Percentiles rank a stretch among this genome's conserved stretches.
Evolutionary conservation across 2,113 vertebrate species (phyloP).

Genomic region (Rhinoderma darwinii): DNA sequence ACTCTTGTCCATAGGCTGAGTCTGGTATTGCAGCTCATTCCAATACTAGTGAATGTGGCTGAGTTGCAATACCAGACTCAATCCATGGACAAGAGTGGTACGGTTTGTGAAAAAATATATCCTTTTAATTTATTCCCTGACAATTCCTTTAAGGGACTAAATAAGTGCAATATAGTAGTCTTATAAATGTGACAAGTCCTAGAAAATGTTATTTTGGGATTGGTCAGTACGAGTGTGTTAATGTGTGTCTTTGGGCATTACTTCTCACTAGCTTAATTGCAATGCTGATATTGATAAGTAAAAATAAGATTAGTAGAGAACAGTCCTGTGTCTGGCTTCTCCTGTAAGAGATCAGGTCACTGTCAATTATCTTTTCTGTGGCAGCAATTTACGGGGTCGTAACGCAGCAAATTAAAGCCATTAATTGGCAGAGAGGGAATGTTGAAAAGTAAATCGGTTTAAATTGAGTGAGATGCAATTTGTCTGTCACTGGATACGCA

Average conservation of each 20-base stretch:
- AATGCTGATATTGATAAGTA: slow-evolving; percentile 37
- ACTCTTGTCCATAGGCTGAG: no score
- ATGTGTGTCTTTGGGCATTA: not conserved
- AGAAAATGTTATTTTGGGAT: not conserved
- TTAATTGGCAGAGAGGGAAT: slow-evolving; percentile 49
- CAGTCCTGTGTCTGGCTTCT: slow-evolving; percentile 7
- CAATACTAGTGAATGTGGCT: not conserved
- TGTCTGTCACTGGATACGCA: slow-evolving; percentile 51
- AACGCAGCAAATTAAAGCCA: slow-evolving; percentile 57
- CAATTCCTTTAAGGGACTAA: not conserved
- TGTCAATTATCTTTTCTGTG: slow-evolving; percentile 57
- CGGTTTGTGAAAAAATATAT: not conserved
- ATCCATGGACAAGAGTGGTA: not conserved
- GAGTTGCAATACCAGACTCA: not conserved
- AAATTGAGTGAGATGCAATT: slow-evolving; percentile 54
- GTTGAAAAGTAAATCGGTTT: slow-evolving; percentile 56
- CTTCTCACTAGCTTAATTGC: slow-evolving; percentile 7
- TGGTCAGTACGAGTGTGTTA: not conserved
- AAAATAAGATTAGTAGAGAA: slow-evolving; percentile 13
- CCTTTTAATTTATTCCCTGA: no score
- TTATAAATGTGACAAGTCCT: not conserved
- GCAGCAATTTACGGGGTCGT: slow-evolving; percentile 50
- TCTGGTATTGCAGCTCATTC: no score
- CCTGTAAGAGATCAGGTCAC: slow-evolving; percentile 49
- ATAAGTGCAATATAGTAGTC: not conserved